A percentile compares a stretch with the other conserved stretches of the same genome.
These are phyloP conservation scores for Stegostoma tigrinum DNA, from an alignment of 2,113 vertebrate genomes.

Conservation along the genomic window DNA sequence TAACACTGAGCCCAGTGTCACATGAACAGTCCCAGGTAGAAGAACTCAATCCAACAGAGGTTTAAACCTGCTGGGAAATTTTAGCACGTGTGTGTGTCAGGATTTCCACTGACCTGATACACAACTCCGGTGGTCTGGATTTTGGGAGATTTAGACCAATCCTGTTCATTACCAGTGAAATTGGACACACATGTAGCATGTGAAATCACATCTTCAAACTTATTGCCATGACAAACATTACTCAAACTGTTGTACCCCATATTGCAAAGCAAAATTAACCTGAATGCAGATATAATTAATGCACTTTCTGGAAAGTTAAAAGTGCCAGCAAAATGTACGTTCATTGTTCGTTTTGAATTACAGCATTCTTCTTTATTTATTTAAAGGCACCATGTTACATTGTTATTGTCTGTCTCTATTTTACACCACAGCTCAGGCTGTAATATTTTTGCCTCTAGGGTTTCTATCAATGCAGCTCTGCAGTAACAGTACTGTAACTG, in stretches of 20 bases:
- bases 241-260: not conserved
- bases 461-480: not conserved
- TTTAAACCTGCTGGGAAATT: too few relatives aligned
- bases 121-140: too few relatives aligned
- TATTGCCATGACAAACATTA: not conserved
- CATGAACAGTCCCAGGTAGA: too few relatives aligned
- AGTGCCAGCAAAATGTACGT: not conserved
- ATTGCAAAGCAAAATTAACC: not conserved
- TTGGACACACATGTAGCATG: not conserved
- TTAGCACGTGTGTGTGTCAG: too few relatives aligned
- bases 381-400: not conserved
- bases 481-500: not conserved
- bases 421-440: not conserved
- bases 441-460: not conserved
- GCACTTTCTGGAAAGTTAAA: not conserved
- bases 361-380: not conserved
- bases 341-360: not conserved
- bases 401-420: not conserved
- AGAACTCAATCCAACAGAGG: too few relatives aligned
- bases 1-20: too few relatives aligned
- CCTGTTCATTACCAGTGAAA: not conserved
- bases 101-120: too few relatives aligned
- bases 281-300: not conserved
- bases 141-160: too few relatives aligned
- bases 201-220: not conserved